Evolutionary conservation across 2,797 vertebrate genomes (phyloP), one percentile per base, ranked within the genome.

Genomic region (Danio kyathit): DNA sequence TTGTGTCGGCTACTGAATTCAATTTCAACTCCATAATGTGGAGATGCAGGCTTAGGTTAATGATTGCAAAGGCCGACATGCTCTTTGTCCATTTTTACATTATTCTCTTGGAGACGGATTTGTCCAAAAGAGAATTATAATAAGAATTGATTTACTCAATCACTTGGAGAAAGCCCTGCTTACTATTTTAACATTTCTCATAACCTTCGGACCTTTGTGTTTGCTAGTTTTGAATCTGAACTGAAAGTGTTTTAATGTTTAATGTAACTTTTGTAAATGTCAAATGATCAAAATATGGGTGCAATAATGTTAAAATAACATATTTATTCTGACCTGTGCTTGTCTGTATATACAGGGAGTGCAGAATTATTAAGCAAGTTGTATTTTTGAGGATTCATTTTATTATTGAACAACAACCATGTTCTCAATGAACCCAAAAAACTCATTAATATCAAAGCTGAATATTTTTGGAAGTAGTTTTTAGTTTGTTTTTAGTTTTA

Each of bases 11-110:
- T 73, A 12, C 16, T 80, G 79, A 80, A 46, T 72, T 80, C 17
- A 64, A 80, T 66, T 74, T 59, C 2, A 59, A 43, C 11, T 10
- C 61, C 46, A 29, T 29, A 74, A 74, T 66, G 61, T 65, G 21
- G 61, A 59, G 70, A 59, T 66, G 52, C 51, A 66, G 61, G 17
- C 72, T 51, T 49, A 61, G 49, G 64, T 71, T 76, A 76, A 69
- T 82, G 73, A 69, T 75, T 69, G 17, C 17, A 76, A 14, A 61
- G 46, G 9, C 65, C 7, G 48, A 41, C 12, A 29, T 74, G 64
- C 38, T 61, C 73, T 77, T 82, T 76, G 40, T 76, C 21, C 40
- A 7, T 49, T 74, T 80, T 80, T 65, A 65, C 60, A 73, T 65
- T 74, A 80, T 80, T 65, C 51, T 57, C 70, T 56, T 29, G 14